A percentile compares a stretch with the other conserved stretches of the same genome.
Conservation (phyloP, 2,888 invertebrate species). For the Lasioglossum leucozonium region DNA sequence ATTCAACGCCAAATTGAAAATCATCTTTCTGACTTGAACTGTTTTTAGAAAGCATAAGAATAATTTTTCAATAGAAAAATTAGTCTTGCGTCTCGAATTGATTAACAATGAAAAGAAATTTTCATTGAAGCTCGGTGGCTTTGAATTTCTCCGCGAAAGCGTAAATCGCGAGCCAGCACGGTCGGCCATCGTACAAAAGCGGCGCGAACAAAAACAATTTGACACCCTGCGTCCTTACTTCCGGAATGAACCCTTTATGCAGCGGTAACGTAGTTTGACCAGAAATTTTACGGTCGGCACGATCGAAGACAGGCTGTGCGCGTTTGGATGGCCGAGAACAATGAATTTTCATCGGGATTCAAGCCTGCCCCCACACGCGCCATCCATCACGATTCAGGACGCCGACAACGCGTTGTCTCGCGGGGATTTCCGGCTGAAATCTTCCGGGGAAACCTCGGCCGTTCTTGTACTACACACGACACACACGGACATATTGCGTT, state of each 20-base stretch:
- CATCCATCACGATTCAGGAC: slow-evolving; percentile 48
- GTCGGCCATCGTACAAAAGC: neutral
- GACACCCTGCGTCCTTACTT: neutral
- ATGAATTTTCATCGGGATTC: slow-evolving; percentile 48
- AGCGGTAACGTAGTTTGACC: slow-evolving; percentile 1
- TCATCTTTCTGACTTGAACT: neutral
- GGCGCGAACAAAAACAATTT: neutral
- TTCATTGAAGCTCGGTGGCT: neutral
- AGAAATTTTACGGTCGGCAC: slow-evolving; percentile 26
- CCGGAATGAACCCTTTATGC: neutral
- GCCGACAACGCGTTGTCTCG: slow-evolving; percentile 35
- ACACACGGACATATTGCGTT: neutral
- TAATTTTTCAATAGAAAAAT: neutral
- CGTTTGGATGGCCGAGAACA: neutral
- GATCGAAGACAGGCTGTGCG: slow-evolving; percentile 1
- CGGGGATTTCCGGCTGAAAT: slow-evolving; percentile 42
- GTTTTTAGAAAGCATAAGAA: neutral
- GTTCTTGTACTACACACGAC: slow-evolving; percentile 20
- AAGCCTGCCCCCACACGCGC: neutral
- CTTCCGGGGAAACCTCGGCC: neutral
- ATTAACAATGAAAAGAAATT: neutral
- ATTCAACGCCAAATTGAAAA: neutral
- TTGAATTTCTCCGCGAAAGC: neutral
- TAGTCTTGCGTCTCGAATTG: neutral
- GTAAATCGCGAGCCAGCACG: neutral